Base-by-base conservation (phyloP, 2,888 invertebrate genomes). In the Miltochrista miniata region DNA sequence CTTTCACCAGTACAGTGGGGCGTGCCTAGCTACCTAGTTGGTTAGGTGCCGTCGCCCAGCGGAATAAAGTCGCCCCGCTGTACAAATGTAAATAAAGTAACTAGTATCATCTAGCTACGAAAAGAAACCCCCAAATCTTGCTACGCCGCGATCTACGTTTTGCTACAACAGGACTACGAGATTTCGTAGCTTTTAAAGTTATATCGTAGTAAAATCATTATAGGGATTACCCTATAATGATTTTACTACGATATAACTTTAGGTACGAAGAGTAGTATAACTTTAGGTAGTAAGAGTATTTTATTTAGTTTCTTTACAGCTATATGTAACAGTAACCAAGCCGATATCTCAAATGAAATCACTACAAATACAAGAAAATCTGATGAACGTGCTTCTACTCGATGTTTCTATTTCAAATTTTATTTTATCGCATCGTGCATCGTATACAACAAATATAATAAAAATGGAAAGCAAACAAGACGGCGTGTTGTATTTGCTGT, bases 381-480 rank as follows among this genome's bases (percentile, higher is more conserved):
- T 58, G 64, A 56, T 59, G 76, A 74, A 81, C 82, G 87, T 84
- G 86, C 81, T 76, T 74, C 64, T 51, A 68, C 52, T 59, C 62
- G 60, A 73, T 65, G 58, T 68, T 76, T 72, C 72, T 69, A 72
- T 76, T 78, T 73, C 77, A 76, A 83, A 77, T 81, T 81, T 79
- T 82, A 81, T 81, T 83, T 78, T 62, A 58, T 64, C 71, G 64
- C 69, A 56, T 53, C 68, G 68, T 66, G 64, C 54, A 62, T 55
- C 59, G 74, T 71, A 76, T 71, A 70, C 69, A 69, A 75, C 76
- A 82, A 85, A 86, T 84, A 84, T 82, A 70, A 88, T 84, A 90
- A 90, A 90, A 89, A 88, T 87, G 82, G 79, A 83, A 81, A 63
- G 81, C 81, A 90, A 90, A 90, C 86, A 90, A 78, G 67, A 64